A percentile compares a stretch with the other conserved stretches of the same genome.
Evolutionary conservation across 2,888 invertebrate genomes (phyloP).

Genomic region (Drosophila nr. fundita): DNA sequence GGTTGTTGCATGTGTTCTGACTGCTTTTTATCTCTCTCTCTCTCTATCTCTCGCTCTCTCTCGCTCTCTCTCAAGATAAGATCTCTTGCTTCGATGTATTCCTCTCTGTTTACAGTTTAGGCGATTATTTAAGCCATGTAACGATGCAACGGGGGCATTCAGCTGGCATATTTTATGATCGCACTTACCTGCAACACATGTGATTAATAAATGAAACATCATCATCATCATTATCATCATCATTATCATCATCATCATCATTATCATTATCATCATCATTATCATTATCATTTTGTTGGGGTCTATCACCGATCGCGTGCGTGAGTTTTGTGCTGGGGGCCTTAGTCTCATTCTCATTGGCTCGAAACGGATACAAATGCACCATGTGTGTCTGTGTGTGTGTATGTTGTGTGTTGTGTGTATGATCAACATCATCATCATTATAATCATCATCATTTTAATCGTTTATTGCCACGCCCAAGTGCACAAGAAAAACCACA

Average conservation of each 20-base stretch:
- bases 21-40: too few species aligned
- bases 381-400: not conserved
- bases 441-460: conserved; percentile 32
- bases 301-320: conserved; percentile 51
- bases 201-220: conserved; percentile 56
- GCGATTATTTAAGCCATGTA: not conserved
- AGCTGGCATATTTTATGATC: conserved; percentile 20
- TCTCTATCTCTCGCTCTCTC: too few species aligned
- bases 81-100: not conserved
- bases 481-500: conserved; percentile 32
- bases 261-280: conserved; percentile 27
- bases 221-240: conserved; percentile 16
- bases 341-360: conserved; percentile 39
- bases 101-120: not conserved
- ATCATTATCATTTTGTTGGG: conserved; percentile 16
- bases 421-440: not conserved
- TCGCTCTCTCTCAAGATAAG: not conserved
- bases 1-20: too few species aligned
- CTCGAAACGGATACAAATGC: conserved; percentile 71
- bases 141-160: conserved; percentile 1
- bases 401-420: not conserved
- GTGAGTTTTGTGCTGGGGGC: conserved; percentile 30
- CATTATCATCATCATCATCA: conserved; percentile 26
- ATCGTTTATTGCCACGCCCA: conserved; percentile 56
- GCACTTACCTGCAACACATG: conserved; percentile 41